Evolutionary conservation across 1,140 invertebrate genomes (phyloP).

Genomic region (Eulimnadia texana): DNA sequence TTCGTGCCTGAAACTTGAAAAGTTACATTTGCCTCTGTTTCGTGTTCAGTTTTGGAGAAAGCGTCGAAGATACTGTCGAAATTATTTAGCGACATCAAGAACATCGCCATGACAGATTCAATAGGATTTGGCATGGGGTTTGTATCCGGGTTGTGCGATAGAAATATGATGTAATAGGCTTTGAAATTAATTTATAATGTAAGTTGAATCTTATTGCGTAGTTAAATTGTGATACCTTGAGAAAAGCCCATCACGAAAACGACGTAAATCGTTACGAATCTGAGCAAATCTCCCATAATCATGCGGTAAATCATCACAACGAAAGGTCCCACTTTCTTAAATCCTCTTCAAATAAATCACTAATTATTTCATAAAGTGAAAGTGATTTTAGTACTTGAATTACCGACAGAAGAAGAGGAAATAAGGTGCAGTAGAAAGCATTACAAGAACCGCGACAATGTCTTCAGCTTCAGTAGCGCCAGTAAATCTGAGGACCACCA

Average conservation of each 20-base stretch:
- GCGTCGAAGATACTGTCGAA: constrained; percentile 87
- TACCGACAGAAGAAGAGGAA: constrained; percentile 97
- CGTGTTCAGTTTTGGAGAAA: constrained; percentile 74
- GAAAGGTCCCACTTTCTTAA: constrained; percentile 95
- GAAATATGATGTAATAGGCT: constrained; percentile 84
- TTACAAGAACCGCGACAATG: constrained; percentile 77
- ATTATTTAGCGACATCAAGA: constrained; percentile 91
- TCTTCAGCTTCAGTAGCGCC: constrained; percentile 78
- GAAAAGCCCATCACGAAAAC: constrained; percentile 97
- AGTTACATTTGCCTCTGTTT: constrained; percentile 77
- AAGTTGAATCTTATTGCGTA: too few relatives aligned
- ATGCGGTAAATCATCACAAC: constrained; percentile 99
- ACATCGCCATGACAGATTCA: constrained; percentile 92
- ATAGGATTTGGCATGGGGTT: constrained; percentile 79
- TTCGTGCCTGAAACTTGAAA: too few relatives aligned
- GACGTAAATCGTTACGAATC: constrained; percentile 90
- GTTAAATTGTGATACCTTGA: constrained; percentile 76
- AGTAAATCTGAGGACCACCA: constrained; percentile 66
- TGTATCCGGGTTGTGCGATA: constrained; percentile 48
- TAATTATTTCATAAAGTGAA: background rate
- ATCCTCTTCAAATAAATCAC: constrained; percentile 52
- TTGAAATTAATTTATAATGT: too few relatives aligned
- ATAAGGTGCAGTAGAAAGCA: constrained; percentile 88
- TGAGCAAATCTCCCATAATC: constrained; percentile 84
- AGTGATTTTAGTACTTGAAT: background rate